Evolutionary conservation across 2,797 vertebrate species (phyloP).

Genomic region (Psittacula echo): DNA sequence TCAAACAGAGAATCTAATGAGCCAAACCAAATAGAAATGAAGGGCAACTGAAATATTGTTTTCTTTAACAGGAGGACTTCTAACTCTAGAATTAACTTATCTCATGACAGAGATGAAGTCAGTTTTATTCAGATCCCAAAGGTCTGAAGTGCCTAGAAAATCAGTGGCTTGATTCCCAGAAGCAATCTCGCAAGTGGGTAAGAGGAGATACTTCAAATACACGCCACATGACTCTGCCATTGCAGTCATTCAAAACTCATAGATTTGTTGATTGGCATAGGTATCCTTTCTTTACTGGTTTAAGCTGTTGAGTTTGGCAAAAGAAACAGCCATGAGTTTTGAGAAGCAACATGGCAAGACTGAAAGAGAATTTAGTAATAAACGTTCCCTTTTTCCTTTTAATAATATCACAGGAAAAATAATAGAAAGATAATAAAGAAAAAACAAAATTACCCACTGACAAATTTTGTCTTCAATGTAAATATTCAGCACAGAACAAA

Average conservation of each 20-base stretch:
- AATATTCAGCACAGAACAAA: not conserved
- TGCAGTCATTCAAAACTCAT: not conserved
- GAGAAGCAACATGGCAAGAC: not conserved
- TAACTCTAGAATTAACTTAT: not conserved
- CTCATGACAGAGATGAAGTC: not conserved
- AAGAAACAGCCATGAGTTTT: not conserved
- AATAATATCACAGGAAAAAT: not conserved
- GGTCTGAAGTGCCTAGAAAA: not conserved
- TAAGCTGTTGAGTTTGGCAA: not conserved
- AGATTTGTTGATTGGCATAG: not conserved
- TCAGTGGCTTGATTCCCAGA: not conserved
- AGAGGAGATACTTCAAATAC: not conserved
- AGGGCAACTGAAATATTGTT: not conserved
- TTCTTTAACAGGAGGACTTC: not conserved
- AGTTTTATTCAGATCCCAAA: not conserved
- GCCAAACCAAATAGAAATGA: not conserved
- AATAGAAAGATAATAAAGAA: not conserved
- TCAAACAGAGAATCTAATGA: not conserved
- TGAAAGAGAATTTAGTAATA: not conserved
- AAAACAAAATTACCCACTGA: not conserved
- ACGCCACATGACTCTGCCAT: not conserved
- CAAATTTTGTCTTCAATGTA: not conserved
- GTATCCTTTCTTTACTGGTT: not conserved
- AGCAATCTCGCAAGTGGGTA: not conserved
- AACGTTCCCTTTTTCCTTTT: not conserved